A percentile compares a stretch with the other conserved stretches of the same genome.
phyloP scores from a whole-genome alignment of 2,113 vertebrate genomes.

The Poeciliopsis prolifica region DNA sequence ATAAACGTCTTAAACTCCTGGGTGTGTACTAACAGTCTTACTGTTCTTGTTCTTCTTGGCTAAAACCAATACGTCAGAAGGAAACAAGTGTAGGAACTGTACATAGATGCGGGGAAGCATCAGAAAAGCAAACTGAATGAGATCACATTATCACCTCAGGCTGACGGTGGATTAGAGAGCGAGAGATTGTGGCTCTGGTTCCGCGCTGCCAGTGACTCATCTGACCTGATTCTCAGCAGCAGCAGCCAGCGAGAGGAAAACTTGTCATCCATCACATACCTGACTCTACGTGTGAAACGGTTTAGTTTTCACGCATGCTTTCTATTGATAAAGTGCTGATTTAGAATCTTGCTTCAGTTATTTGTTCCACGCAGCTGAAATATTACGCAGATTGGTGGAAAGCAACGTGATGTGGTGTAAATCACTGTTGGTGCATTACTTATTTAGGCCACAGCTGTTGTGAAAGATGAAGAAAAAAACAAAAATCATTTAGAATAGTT shows the following conservation, averaged over 20 bases:
- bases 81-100: not conserved
- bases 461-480: not conserved
- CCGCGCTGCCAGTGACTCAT: conserved; percentile 69
- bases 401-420: not conserved
- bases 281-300: conserved; percentile 15
- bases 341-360: not conserved
- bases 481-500: not conserved
- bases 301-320: not conserved
- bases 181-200: conserved; percentile 58
- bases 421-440: not conserved
- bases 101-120: conserved; percentile 20
- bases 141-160: conserved; percentile 59
- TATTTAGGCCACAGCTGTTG: conserved; percentile 2
- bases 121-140: conserved; percentile 44
- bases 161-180: conserved; percentile 63
- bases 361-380: not conserved
- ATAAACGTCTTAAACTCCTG: not conserved
- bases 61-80: conserved; percentile 11
- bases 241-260: conserved; percentile 23
- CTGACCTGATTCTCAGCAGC: conserved; percentile 70
- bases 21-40: not conserved
- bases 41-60: not conserved
- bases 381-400: not conserved
- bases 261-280: conserved; percentile 26
- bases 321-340: not conserved